Evolutionary conservation across 2,888 invertebrate genomes (phyloP).

Genomic region (Lymantria monacha): DNA sequence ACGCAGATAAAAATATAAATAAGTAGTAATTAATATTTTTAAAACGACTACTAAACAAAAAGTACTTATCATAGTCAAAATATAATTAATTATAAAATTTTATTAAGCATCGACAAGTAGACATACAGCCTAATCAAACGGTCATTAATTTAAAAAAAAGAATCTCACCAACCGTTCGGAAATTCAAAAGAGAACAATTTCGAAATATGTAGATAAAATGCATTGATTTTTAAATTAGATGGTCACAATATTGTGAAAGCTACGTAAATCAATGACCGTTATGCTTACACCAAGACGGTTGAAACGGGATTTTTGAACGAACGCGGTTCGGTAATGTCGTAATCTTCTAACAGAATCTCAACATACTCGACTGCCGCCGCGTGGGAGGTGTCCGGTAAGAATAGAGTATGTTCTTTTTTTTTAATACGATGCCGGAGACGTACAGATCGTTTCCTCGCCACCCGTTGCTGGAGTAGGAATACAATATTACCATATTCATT

Average conservation of each 20-base stretch:
- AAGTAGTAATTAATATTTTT: too few relatives aligned
- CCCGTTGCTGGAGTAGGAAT: too few relatives aligned
- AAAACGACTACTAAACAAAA: too few relatives aligned
- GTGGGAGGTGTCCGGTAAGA: neutral
- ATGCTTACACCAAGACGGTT: neutral
- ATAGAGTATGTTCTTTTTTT: neutral
- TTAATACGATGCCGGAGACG: neutral
- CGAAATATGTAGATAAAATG: neutral
- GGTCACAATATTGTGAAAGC: neutral
- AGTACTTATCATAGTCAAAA: neutral
- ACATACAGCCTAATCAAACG: neutral
- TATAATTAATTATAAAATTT: neutral
- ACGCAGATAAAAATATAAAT: too few relatives aligned
- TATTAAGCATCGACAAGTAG: neutral
- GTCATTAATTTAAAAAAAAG: neutral
- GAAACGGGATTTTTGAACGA: constrained; percentile 2
- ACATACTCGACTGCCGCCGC: neutral
- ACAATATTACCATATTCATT: too few relatives aligned
- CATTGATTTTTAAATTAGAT: neutral
- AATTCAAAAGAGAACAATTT: neutral
- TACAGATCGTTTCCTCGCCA: too few relatives aligned
- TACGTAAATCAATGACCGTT: constrained; percentile 1
- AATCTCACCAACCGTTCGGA: neutral
- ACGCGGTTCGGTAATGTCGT: neutral
- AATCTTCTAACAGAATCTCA: neutral